phyloP scores from a whole-genome alignment of 2,888 invertebrate genomes.

The Charanyca ferruginea region DNA sequence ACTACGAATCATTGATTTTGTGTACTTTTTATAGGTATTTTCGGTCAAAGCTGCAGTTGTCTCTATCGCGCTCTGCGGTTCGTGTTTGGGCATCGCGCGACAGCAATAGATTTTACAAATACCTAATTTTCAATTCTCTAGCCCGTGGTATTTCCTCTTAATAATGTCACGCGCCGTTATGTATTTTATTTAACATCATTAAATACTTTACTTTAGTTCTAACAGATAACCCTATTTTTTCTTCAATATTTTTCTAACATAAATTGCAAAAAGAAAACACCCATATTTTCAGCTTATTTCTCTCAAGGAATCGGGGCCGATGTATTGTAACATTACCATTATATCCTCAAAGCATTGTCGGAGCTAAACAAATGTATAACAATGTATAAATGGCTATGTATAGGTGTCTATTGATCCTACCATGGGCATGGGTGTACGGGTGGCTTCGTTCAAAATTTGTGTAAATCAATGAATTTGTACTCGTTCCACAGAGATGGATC shows the following conservation, averaged over 20 bases:
- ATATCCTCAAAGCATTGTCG: slow-evolving; percentile 44
- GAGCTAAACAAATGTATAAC: slow-evolving; percentile 12
- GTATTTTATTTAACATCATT: no score
- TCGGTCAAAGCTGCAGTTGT: no score
- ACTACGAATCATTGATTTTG: no score
- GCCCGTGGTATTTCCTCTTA: no score
- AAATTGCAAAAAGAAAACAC: not conserved
- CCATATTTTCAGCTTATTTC: slow-evolving; percentile 6
- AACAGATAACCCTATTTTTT: not conserved
- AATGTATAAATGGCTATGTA: not conserved
- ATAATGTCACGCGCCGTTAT: no score
- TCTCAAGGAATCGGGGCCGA: slow-evolving; percentile 20
- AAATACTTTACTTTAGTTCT: no score
- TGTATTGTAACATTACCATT: slow-evolving; percentile 41
- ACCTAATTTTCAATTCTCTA: no score
- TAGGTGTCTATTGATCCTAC: slow-evolving; percentile 49
- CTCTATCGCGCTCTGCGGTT: no score
- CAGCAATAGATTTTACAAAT: no score
- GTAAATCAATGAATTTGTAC: slow-evolving; percentile 63
- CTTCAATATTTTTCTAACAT: not conserved
- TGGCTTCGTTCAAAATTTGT: slow-evolving; percentile 59
- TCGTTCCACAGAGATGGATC: slow-evolving; percentile 32
- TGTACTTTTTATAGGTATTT: no score
- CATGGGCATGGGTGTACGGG: slow-evolving; percentile 29
- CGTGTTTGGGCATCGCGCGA: no score